Evolutionary conservation across 1,140 invertebrate genomes (phyloP).

Genomic region (Mercenaria mercenaria): DNA sequence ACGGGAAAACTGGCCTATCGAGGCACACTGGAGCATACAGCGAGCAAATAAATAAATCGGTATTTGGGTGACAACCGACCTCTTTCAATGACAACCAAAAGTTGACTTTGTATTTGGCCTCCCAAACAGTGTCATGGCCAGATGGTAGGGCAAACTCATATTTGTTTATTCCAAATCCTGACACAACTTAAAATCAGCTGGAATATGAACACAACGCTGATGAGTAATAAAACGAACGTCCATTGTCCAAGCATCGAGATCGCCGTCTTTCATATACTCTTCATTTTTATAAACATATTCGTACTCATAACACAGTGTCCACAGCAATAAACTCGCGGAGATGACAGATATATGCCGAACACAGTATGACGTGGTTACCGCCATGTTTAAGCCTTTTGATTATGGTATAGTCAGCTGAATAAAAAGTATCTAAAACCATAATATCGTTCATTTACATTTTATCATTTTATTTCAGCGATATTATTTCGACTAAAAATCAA

Average conservation of each 20-base stretch:
- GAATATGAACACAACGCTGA: slow-evolving; percentile 89
- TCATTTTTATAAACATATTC: slow-evolving; percentile 47
- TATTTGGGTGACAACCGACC: slow-evolving; percentile 89
- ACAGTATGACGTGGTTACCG: not conserved
- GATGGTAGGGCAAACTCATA: slow-evolving; percentile 90
- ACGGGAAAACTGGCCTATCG: slow-evolving; percentile 80
- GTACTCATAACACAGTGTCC: not conserved
- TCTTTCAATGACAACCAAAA: slow-evolving; percentile 89
- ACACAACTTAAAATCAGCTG: slow-evolving; percentile 89
- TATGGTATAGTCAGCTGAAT: too few relatives aligned
- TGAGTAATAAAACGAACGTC: slow-evolving; percentile 65
- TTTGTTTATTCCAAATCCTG: slow-evolving; percentile 89
- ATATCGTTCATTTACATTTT: too few relatives aligned
- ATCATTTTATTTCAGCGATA: too few relatives aligned
- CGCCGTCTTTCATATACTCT: slow-evolving; percentile 35
- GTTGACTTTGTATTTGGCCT: slow-evolving; percentile 88
- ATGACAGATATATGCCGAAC: not conserved
- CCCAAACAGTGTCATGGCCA: slow-evolving; percentile 90
- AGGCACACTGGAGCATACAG: slow-evolving; percentile 90
- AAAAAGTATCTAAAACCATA: too few relatives aligned
- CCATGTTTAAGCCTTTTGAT: too few relatives aligned
- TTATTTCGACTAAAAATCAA: too few relatives aligned
- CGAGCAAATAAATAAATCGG: slow-evolving; percentile 90
- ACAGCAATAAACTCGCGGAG: not conserved
- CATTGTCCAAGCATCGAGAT: slow-evolving; percentile 35